These are phyloP conservation scores for Oryctolagus cuniculus DNA, from an alignment of 2,113 vertebrate genomes.

Conservation along the genomic window DNA sequence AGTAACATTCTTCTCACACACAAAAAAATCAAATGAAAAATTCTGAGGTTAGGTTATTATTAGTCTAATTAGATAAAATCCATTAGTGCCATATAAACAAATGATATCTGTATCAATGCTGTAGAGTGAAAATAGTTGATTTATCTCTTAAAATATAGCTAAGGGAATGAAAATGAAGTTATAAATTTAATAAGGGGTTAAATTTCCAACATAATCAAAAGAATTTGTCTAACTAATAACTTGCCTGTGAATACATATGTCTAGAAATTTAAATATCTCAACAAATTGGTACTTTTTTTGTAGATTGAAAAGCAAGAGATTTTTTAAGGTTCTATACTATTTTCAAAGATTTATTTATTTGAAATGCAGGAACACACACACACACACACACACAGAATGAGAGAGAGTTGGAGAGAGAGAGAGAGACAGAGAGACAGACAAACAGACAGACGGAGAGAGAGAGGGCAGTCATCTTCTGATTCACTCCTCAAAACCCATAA, in stretches of 20 bases:
- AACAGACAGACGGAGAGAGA: too few relatives aligned
- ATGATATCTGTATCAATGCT: background rate
- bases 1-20: background rate
- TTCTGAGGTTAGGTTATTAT: slow-evolving; percentile 37
- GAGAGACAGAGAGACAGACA: too few relatives aligned
- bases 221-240: slow-evolving; percentile 21
- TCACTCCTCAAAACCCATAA: too few relatives aligned
- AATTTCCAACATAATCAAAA: slow-evolving; percentile 17
- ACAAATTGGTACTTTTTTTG: slow-evolving; percentile 29
- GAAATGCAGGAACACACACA: too few relatives aligned
- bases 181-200: slow-evolving; percentile 25
- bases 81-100: slow-evolving; percentile 36
- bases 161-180: background rate
- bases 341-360: too few relatives aligned
- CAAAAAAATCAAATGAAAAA: slow-evolving; percentile 32
- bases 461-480: too few relatives aligned
- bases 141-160: background rate
- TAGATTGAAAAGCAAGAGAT: background rate
- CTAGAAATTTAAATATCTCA: slow-evolving; percentile 2
- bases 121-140: slow-evolving; percentile 5
- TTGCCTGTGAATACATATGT: background rate
- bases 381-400: too few relatives aligned
- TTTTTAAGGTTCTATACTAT: background rate
- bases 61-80: slow-evolving; percentile 56
- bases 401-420: too few relatives aligned